Evolutionary conservation across 2,888 invertebrate species (phyloP).

Genomic region (Conomelus anceps): DNA sequence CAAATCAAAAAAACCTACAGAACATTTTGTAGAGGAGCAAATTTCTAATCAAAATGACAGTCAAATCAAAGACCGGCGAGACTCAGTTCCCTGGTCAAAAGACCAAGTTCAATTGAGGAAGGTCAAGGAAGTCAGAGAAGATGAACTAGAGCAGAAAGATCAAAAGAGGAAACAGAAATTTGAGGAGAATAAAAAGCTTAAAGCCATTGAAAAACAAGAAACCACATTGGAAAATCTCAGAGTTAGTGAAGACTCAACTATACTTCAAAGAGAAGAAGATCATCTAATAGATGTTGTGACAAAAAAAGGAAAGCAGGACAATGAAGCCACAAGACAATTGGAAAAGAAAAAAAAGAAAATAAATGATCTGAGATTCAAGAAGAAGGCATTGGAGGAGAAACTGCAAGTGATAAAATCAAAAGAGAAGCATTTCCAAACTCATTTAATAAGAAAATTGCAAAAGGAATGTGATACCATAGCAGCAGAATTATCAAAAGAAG

Average conservation of each 20-base stretch:
- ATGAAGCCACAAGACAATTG: not conserved
- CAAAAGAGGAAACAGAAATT: slow-evolving; percentile 1
- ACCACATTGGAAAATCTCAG: not conserved
- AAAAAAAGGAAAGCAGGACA: not conserved
- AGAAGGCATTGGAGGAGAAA: not conserved
- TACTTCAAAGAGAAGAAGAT: not conserved
- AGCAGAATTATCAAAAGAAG: slow-evolving; percentile 42
- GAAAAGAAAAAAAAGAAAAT: not conserved
- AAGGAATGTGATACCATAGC: slow-evolving; percentile 34
- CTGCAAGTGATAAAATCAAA: not conserved
- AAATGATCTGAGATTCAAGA: not conserved
- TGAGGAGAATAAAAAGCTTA: not conserved
- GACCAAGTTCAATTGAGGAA: slow-evolving; percentile 37
- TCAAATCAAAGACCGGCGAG: not conserved
- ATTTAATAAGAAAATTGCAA: slow-evolving; percentile 26
- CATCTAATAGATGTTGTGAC: not conserved
- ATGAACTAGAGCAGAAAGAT: slow-evolving; percentile 34
- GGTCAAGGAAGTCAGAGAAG: slow-evolving; percentile 36
- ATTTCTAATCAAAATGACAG: slow-evolving; percentile 8
- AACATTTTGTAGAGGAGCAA: slow-evolving; percentile 21
- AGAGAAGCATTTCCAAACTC: not conserved
- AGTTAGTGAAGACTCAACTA: not conserved
- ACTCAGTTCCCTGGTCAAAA: slow-evolving; percentile 40
- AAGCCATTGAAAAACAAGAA: slow-evolving; percentile 22
- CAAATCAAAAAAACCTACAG: slow-evolving; percentile 35